Evolutionary conservation across 2,888 invertebrate genomes (phyloP), one percentile per base, ranked within the genome.

Genomic region (Cosmia pyralina): DNA sequence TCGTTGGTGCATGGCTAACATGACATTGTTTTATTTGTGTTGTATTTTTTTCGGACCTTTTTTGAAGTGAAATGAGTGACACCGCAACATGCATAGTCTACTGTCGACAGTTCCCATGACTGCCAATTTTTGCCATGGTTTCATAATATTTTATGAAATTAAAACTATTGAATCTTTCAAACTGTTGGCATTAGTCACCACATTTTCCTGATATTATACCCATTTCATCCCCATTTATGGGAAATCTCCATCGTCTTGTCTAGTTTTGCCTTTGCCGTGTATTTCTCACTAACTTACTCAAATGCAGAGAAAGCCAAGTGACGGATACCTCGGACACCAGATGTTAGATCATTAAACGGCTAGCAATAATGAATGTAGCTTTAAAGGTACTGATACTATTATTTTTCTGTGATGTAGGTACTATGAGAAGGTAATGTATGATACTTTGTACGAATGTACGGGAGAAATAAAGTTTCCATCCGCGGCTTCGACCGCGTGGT

Each of bases 281-380:
- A 38, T 38, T 38, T 22, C 48, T 28, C 48, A 22, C 19, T 22
- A 62, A 38, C 4, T 13, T 15, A 62, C 8, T 50, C 38, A 28
- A 64, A 28, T 38, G 6, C 22, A 10, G 19, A 19, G 38, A 50
- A 53, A 64, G 22, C 22, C 64, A 41, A 63, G 38, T 50, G 50
- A 50, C 64, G 41, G 41, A 50, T 69, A 44, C 5, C 28, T 66
- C 28, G 66, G 66, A 44, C 44, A 13, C 58, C 59, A 15, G 50
- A 28, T 52, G 15, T 66, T 44, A 7, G n/a, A 15, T 19, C 41
- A 65, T 65, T 65, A 52, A 4, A 4, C 6, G 10, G 11, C 11
- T 11, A 11, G n/a, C 50, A 52, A n/a, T 52, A 52, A 52, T 28
- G 28, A 28, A 28, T 28, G 28, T 28, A 28, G n/a, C n/a, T n/a